Evolutionary conservation across 2,797 vertebrate genomes (phyloP).

Genomic region (Falco rusticolus): DNA sequence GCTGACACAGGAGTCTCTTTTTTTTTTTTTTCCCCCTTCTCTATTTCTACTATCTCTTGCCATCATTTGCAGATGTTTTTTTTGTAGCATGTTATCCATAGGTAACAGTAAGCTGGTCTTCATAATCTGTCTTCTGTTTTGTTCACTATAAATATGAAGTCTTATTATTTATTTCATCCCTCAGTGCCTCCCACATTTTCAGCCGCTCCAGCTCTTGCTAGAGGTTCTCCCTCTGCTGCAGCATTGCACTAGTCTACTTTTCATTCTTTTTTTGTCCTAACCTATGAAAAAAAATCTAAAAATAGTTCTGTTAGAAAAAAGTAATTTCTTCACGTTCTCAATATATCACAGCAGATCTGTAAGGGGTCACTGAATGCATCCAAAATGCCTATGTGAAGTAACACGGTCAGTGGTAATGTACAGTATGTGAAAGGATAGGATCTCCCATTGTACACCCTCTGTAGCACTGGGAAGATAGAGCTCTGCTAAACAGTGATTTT

Average conservation of each 20-base stretch:
- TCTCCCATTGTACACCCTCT: neutral
- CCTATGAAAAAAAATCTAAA: neutral
- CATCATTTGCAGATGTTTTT: neutral
- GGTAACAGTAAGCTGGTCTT: neutral
- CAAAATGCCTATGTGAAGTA: neutral
- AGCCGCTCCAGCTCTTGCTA: neutral
- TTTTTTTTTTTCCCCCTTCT: neutral
- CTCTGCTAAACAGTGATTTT: neutral
- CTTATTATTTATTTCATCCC: neutral
- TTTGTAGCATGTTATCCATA: neutral
- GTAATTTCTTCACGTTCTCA: neutral
- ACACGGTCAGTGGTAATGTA: neutral
- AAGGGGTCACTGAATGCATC: neutral
- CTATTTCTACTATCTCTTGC: neutral
- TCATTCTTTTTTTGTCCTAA: neutral
- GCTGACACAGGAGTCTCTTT: neutral
- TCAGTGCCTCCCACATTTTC: neutral
- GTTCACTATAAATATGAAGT: constrained; percentile 26
- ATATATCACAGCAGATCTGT: neutral
- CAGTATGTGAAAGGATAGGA: neutral
- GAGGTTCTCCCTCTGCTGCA: neutral
- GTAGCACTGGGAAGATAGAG: neutral
- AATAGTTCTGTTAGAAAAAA: neutral
- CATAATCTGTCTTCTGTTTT: neutral
- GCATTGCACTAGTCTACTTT: neutral